Conservation (phyloP, 2,797 vertebrate species). For the Pygocentrus nattereri region DNA sequence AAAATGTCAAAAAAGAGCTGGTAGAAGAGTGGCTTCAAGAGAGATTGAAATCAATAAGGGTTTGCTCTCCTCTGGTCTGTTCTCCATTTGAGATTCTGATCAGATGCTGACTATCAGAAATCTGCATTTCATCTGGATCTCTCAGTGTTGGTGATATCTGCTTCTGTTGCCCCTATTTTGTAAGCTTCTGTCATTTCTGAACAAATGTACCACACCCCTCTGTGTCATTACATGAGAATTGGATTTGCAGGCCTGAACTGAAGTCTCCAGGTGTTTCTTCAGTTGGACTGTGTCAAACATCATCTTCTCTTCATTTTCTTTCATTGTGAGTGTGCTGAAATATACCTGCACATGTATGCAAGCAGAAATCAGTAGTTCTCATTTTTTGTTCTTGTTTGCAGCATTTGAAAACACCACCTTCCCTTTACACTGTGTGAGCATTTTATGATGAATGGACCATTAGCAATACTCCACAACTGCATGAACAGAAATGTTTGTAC, state of each 20-base stretch:
- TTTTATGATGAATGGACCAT: neutral
- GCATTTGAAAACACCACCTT: neutral
- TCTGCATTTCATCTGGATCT: neutral
- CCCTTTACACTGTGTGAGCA: neutral
- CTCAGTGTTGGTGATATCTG: neutral
- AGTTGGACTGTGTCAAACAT: neutral
- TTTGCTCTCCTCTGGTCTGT: conserved; percentile 12
- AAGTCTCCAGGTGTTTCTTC: neutral
- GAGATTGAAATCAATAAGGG: conserved; percentile 10
- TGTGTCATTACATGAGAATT: neutral
- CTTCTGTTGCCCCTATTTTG: neutral
- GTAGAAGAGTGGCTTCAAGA: neutral
- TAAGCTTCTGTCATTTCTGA: neutral
- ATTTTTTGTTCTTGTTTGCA: too few species aligned
- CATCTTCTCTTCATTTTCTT: neutral
- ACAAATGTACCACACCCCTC: neutral
- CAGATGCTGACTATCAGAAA: conserved; percentile 3
- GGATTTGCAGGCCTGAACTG: neutral
- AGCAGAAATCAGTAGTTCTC: neutral
- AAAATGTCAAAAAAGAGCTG: neutral
- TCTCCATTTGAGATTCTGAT: conserved; percentile 11
- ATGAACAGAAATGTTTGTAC: too few species aligned
- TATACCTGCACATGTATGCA: too few species aligned
- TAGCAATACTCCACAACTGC: too few species aligned
- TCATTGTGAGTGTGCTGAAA: neutral